These are phyloP conservation scores for Pseudomyrmex flavicornis DNA, from an alignment of 1,140 invertebrate genomes.

Conservation along the genomic window DNA sequence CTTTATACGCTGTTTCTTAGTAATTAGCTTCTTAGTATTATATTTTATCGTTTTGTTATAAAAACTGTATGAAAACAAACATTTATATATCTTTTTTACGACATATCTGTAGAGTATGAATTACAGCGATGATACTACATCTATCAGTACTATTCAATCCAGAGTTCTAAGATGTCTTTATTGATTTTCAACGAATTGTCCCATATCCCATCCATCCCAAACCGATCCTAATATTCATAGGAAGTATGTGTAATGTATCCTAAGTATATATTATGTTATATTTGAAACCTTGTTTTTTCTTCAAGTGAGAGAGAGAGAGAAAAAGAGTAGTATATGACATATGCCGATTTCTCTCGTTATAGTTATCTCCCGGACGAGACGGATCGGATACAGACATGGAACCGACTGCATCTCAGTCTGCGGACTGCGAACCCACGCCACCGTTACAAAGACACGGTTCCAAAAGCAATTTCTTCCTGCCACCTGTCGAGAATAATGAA, in stretches of 20 bases:
- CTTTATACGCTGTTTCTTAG: constrained; percentile 3
- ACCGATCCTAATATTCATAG: constrained; percentile 51
- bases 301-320: too few relatives aligned
- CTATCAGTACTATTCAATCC: constrained; percentile 46
- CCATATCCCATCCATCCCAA: constrained; percentile 40
- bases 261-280: not conserved
- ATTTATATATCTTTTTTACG: constrained; percentile 3
- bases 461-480: constrained; percentile 96
- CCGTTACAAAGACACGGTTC: constrained; percentile 95
- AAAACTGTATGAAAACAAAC: not conserved
- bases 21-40: constrained; percentile 13
- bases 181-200: constrained; percentile 21
- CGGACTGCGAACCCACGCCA: constrained; percentile 97
- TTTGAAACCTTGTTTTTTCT: not conserved
- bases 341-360: constrained; percentile 35
- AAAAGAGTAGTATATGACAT: too few relatives aligned
- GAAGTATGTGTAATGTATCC: constrained; percentile 52
- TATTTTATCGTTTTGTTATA: constrained; percentile 3
- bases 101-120: constrained; percentile 62
- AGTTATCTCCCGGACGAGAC: constrained; percentile 92
- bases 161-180: constrained; percentile 55
- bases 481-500: constrained; percentile 87
- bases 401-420: constrained; percentile 94
- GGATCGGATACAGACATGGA: constrained; percentile 93
- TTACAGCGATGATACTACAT: constrained; percentile 65